A percentile compares a stretch with the other conserved stretches of the same genome.
These are phyloP conservation scores for Vandiemenella viatica DNA, from an alignment of 2,888 invertebrate species.

Conservation along the genomic window DNA sequence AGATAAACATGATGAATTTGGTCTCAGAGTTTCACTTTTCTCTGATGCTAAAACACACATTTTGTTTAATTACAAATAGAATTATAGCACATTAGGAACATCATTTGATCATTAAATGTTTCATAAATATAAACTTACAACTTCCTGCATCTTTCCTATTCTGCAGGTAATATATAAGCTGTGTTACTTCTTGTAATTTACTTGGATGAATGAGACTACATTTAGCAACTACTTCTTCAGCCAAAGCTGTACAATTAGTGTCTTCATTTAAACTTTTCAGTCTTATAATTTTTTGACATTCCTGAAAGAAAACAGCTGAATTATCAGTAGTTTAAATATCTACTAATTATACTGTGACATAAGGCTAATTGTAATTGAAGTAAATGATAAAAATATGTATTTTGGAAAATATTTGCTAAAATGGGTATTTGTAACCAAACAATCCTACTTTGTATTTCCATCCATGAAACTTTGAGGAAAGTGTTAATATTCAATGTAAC, in stretches of 20 bases:
- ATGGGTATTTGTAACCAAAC: no score
- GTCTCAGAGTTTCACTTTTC: constrained; percentile 8
- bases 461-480: no score
- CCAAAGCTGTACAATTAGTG: constrained; percentile 63
- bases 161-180: constrained; percentile 72
- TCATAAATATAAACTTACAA: background rate
- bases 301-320: constrained; percentile 27
- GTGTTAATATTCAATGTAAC: no score
- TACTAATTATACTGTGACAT: no score
- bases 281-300: constrained; percentile 68
- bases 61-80: background rate
- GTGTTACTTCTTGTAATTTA: constrained; percentile 70
- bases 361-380: no score
- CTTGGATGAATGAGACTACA: constrained; percentile 73
- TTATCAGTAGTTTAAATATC: no score
- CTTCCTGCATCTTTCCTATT: constrained; percentile 44
- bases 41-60: background rate
- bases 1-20: constrained; percentile 10
- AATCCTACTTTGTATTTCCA: no score
- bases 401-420: no score
- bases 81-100: no score
- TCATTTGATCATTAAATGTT: no score
- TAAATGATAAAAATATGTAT: no score
- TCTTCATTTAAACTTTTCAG: constrained; percentile 63
- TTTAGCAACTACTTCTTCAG: constrained; percentile 70